These are phyloP conservation scores for Syrmaticus mikado DNA, from an alignment of 2,113 vertebrate genomes.

Conservation along the genomic window DNA sequence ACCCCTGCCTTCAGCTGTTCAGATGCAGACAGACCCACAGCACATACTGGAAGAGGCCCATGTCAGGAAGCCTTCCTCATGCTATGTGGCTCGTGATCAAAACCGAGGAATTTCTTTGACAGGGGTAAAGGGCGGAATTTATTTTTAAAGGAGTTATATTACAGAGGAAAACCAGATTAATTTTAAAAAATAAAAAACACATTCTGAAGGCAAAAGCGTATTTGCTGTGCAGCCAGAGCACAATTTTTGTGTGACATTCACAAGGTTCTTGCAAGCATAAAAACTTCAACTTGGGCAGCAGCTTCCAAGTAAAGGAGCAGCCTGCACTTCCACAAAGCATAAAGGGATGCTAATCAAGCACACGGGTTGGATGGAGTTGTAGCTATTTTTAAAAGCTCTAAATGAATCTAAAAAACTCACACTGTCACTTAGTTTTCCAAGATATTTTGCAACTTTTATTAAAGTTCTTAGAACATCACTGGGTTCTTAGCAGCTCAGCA, in stretches of 20 bases:
- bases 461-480: slow-evolving; percentile 37
- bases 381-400: slow-evolving; percentile 14
- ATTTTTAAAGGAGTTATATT: slow-evolving; percentile 39
- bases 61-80: slow-evolving; percentile 28
- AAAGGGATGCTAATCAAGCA: neutral
- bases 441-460: slow-evolving; percentile 45
- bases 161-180: slow-evolving; percentile 12
- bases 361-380: neutral
- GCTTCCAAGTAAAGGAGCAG: slow-evolving; percentile 7
- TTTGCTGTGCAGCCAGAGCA: neutral
- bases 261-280: slow-evolving; percentile 6
- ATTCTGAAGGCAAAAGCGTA: neutral
- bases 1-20: slow-evolving; percentile 33
- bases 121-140: slow-evolving; percentile 39
- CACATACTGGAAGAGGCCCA: slow-evolving; percentile 42
- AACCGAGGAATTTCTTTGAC: slow-evolving; percentile 31
- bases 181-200: slow-evolving; percentile 13
- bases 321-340: neutral
- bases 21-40: neutral
- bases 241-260: neutral
- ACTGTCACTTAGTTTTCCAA: neutral
- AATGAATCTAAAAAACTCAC: neutral
- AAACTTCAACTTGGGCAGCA: neutral
- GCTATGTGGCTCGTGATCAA: slow-evolving; percentile 40
- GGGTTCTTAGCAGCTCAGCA: slow-evolving; percentile 44